These are phyloP conservation scores for Myathropa florea DNA, from an alignment of 2,888 invertebrate species.

Conservation along the genomic window DNA sequence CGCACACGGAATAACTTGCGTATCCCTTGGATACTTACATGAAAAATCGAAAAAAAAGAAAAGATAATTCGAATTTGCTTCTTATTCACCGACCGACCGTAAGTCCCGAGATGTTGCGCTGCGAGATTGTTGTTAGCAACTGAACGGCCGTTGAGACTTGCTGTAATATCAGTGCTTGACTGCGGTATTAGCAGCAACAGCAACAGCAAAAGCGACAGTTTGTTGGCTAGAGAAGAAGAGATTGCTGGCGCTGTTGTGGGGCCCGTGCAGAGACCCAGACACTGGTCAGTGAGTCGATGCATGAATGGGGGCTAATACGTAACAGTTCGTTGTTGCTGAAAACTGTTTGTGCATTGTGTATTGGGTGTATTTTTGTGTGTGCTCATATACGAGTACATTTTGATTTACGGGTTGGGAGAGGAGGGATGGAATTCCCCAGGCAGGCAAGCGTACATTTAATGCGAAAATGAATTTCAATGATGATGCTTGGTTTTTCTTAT, in stretches of 20 bases:
- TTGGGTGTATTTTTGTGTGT: background rate
- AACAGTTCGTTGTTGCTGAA: slow-evolving; percentile 9
- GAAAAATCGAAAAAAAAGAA: slow-evolving; percentile 13
- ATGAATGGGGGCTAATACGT: slow-evolving; percentile 31
- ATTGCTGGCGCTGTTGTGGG: slow-evolving; percentile 8
- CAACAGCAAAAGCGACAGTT: background rate
- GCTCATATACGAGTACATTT: background rate
- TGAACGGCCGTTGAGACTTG: slow-evolving; percentile 29
- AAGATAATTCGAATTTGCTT: slow-evolving; percentile 1
- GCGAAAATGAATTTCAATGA: background rate
- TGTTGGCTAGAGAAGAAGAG: slow-evolving; percentile 34
- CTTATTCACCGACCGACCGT: slow-evolving; percentile 3
- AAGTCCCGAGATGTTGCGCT: slow-evolving; percentile 40
- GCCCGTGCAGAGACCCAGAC: slow-evolving; percentile 11
- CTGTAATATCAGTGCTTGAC: slow-evolving; percentile 34
- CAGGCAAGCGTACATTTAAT: no score
- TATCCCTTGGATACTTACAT: slow-evolving; percentile 29
- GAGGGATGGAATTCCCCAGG: background rate
- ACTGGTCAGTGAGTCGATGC: slow-evolving; percentile 23
- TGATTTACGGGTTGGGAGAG: background rate
- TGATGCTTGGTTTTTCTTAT: background rate
- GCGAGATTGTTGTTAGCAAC: slow-evolving; percentile 59
- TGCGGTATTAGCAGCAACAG: background rate
- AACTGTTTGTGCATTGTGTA: slow-evolving; percentile 10
- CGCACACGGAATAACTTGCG: background rate